Percentiles rank a stretch among this genome's conserved stretches.
Evolutionary conservation across 2,797 vertebrate species (phyloP).

Genomic region (Chelon auratus): DNA sequence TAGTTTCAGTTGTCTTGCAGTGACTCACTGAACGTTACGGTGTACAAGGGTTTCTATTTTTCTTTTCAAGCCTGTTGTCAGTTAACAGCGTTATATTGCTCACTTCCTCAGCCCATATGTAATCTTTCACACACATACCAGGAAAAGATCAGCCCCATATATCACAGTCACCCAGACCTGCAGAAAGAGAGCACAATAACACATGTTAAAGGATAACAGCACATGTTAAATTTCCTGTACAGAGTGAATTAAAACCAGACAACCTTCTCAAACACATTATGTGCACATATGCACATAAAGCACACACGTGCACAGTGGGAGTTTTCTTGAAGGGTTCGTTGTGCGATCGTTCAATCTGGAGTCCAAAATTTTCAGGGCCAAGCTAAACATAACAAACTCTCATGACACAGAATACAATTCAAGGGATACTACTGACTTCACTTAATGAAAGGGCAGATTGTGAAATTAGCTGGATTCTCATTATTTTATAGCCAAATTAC

Average conservation of each 20-base stretch:
- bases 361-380: neutral
- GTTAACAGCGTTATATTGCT: neutral
- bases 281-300: neutral
- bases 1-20: too few relatives aligned
- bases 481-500: too few relatives aligned
- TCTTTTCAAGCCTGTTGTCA: neutral
- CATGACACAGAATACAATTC: neutral
- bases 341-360: slow-evolving; percentile 11
- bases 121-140: neutral
- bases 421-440: slow-evolving; percentile 26
- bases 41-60: neutral
- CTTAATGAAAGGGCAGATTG: neutral
- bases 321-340: slow-evolving; percentile 8
- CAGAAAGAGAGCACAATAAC: slow-evolving; percentile 28
- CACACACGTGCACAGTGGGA: neutral
- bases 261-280: neutral
- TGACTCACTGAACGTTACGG: too few relatives aligned
- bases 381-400: slow-evolving; percentile 22
- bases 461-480: too few relatives aligned
- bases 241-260: slow-evolving; percentile 33
- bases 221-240: slow-evolving; percentile 23
- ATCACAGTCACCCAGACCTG: neutral
- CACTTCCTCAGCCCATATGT: slow-evolving; percentile 8
- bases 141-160: neutral
- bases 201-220: slow-evolving; percentile 1